Percentiles rank a stretch among this genome's conserved stretches.
phyloP scores from a whole-genome alignment of 2,113 vertebrate species.

The Hemicordylus capensis region DNA sequence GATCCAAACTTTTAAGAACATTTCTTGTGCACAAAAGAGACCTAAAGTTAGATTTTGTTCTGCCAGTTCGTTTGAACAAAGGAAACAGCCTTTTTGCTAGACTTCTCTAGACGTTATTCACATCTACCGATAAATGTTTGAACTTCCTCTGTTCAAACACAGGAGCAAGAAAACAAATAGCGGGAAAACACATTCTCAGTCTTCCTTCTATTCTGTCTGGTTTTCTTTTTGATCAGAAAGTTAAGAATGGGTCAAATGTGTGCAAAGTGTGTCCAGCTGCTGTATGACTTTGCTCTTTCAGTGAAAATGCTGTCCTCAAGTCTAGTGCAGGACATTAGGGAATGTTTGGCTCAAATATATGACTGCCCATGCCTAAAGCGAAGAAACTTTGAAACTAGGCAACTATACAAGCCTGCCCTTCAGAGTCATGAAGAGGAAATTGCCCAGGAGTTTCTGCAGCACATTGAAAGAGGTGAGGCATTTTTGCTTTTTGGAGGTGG shows the following conservation, averaged over 20 bases:
- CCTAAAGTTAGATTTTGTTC: background rate
- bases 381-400: slow-evolving; percentile 31
- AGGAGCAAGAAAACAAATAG: background rate
- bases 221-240: slow-evolving; percentile 17
- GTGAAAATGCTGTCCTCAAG: slow-evolving; percentile 60
- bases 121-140: too few relatives aligned
- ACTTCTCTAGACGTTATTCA: too few relatives aligned
- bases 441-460: slow-evolving; percentile 70
- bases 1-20: slow-evolving; percentile 30
- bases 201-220: background rate
- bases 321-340: slow-evolving; percentile 63
- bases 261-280: slow-evolving; percentile 68
- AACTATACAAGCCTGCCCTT: slow-evolving; percentile 66
- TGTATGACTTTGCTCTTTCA: slow-evolving; percentile 60
- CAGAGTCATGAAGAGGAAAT: slow-evolving; percentile 68
- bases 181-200: background rate
- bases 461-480: slow-evolving; percentile 71
- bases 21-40: background rate
- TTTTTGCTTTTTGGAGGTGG: slow-evolving; percentile 12
- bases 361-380: slow-evolving; percentile 71
- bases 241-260: slow-evolving; percentile 71
- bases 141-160: too few relatives aligned
- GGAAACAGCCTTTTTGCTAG: slow-evolving; percentile 1
- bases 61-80: background rate
- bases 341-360: slow-evolving; percentile 62